Percentiles rank a stretch among this genome's conserved stretches.
These are phyloP conservation scores for Leptura quadrifasciata DNA, from an alignment of 2,888 invertebrate species.

Conservation along the genomic window DNA sequence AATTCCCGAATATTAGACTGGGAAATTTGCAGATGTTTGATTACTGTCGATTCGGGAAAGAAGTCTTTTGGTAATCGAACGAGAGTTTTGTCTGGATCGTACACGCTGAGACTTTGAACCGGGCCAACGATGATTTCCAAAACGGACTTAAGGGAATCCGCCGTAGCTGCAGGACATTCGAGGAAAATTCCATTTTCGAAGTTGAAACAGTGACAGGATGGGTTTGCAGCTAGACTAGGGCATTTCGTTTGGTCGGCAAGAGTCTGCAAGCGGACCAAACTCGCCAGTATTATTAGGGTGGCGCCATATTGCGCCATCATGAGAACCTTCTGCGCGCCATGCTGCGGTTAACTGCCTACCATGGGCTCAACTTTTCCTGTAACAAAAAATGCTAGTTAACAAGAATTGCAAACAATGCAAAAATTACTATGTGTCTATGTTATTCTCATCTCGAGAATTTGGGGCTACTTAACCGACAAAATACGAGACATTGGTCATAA, in stretches of 20 bases:
- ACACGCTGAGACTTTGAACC: constrained; percentile 90
- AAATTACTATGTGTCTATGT: no score
- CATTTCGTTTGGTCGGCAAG: constrained; percentile 74
- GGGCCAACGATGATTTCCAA: constrained; percentile 81
- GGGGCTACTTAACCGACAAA: no score
- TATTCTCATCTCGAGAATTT: no score
- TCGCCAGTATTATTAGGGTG: constrained; percentile 63
- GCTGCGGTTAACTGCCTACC: constrained; percentile 41
- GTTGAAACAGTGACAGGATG: constrained; percentile 93
- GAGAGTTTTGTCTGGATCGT: constrained; percentile 89
- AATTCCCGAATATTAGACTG: constrained; percentile 81
- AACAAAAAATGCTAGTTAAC: constrained; percentile 16
- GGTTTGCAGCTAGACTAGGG: constrained; percentile 85
- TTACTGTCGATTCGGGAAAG: constrained; percentile 82
- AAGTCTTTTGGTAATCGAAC: constrained; percentile 84
- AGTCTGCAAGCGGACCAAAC: constrained; percentile 64
- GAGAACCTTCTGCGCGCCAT: constrained; percentile 62
- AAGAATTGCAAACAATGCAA: no score
- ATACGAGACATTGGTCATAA: no score
- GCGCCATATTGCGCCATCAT: constrained; percentile 69
- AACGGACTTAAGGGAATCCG: constrained; percentile 83
- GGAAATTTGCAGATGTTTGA: constrained; percentile 77
- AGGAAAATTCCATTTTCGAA: constrained; percentile 93
- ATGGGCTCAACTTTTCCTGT: constrained; percentile 25
- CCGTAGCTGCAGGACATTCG: constrained; percentile 90